phyloP scores from a whole-genome alignment of 1,140 invertebrate genomes.

The Rhopalosiphum padi region DNA sequence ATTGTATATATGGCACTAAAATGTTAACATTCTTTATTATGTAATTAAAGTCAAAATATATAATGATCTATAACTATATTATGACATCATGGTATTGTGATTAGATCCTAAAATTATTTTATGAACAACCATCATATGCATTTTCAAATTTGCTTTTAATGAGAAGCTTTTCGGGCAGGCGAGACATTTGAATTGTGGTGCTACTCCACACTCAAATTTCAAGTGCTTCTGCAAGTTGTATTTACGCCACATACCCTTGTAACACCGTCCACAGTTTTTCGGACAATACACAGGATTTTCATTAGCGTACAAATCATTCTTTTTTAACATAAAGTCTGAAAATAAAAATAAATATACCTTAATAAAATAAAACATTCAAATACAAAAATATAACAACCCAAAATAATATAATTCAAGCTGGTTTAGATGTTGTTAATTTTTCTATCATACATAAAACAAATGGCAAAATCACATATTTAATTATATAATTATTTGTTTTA shows the following conservation, averaged over 20 bases:
- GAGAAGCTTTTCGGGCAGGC: constrained; percentile 65
- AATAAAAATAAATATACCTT: background rate
- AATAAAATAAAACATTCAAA: background rate
- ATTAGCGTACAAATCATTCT: background rate
- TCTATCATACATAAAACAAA: background rate
- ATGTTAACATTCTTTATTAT: background rate
- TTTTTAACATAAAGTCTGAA: constrained; percentile 27
- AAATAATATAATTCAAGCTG: constrained; percentile 11
- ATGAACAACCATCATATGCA: constrained; percentile 61
- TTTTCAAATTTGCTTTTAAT: constrained; percentile 62
- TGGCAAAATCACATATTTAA: background rate
- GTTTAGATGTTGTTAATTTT: constrained; percentile 30
- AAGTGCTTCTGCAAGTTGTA: constrained; percentile 66
- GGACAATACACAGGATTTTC: constrained; percentile 58
- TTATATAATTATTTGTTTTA: background rate
- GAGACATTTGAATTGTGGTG: constrained; percentile 66
- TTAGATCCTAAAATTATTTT: constrained; percentile 24
- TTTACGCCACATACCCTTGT: constrained; percentile 62
- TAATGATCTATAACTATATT: background rate
- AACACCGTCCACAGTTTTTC: constrained; percentile 60
- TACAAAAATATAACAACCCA: background rate
- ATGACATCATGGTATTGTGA: background rate
- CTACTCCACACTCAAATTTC: constrained; percentile 68
- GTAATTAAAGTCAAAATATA: background rate
- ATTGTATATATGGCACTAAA: constrained; percentile 16